A percentile compares a stretch with the other conserved stretches of the same genome.
Evolutionary conservation across 2,888 invertebrate species (phyloP).

Genomic region (Lymantria monacha): DNA sequence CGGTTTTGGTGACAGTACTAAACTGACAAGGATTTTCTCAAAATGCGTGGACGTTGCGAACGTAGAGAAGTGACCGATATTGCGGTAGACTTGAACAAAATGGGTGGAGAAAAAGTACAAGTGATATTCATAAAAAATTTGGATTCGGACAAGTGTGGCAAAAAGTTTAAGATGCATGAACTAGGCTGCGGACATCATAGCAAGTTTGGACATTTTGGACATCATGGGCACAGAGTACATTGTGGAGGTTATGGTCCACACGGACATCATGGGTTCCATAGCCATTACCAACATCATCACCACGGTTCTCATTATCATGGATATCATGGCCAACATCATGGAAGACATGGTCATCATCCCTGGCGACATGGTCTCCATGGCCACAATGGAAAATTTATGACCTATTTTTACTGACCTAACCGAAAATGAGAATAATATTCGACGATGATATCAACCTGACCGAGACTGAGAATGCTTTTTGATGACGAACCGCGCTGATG

Average conservation of each 20-base stretch:
- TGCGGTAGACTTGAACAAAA: constrained; percentile 16
- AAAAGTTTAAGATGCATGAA: constrained; percentile 7
- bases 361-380: constrained; percentile 13
- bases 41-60: constrained; percentile 36
- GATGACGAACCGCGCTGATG: no score
- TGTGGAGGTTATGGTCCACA: constrained; percentile 7
- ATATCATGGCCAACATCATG: constrained; percentile 2
- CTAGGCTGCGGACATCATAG: constrained; percentile 14
- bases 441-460: no score
- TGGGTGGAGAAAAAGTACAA: constrained; percentile 27
- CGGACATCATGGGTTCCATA: constrained; percentile 8
- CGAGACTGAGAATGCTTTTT: no score
- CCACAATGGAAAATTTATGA: constrained; percentile 23
- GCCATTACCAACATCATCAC: not conserved
- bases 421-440: constrained; percentile 16
- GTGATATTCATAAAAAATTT: constrained; percentile 38
- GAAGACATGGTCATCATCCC: constrained; percentile 15
- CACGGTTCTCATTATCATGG: not conserved
- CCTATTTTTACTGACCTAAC: constrained; percentile 24
- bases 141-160: constrained; percentile 19
- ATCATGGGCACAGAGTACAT: constrained; percentile 19
- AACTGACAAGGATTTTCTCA: constrained; percentile 7
- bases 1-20: constrained; percentile 21
- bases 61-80: constrained; percentile 29
- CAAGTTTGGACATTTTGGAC: constrained; percentile 18